Evolutionary conservation across 2,888 invertebrate genomes (phyloP).

Genomic region (Meandrusa payeni): DNA sequence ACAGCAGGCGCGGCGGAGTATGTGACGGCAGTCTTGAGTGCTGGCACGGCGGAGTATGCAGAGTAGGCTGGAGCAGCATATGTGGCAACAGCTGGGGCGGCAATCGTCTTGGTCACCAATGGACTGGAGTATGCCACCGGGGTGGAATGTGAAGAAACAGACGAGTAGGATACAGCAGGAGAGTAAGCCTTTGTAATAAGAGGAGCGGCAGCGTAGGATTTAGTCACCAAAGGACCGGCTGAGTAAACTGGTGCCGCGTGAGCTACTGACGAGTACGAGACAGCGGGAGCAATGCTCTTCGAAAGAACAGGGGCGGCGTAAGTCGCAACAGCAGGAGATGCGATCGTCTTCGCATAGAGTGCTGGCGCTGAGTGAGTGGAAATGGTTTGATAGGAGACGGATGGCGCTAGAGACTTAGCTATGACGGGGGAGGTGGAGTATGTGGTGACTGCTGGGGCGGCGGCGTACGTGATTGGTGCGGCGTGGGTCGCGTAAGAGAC

Average conservation of each 20-base stretch:
- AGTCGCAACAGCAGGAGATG: constrained; percentile 32
- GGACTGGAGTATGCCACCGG: constrained; percentile 29
- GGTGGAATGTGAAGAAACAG: constrained; percentile 24
- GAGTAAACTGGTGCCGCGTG: constrained; percentile 40
- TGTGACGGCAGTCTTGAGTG: constrained; percentile 76
- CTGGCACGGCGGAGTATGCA: constrained; percentile 77
- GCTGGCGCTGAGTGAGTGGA: constrained; percentile 57
- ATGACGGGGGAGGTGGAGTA: constrained; percentile 42
- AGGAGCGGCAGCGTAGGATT: constrained; percentile 36
- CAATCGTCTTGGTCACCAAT: constrained; percentile 17
- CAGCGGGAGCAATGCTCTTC: constrained; percentile 25
- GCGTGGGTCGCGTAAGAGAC: constrained; percentile 38
- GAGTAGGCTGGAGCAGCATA: constrained; percentile 40
- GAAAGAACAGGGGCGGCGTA: constrained; percentile 30
- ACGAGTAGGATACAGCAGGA: constrained; percentile 29
- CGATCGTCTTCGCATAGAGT: constrained; percentile 34
- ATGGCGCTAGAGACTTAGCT: constrained; percentile 49
- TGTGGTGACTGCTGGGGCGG: constrained; percentile 41
- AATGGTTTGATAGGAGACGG: constrained; percentile 43
- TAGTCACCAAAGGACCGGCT: constrained; percentile 34
- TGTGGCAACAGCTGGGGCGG: constrained; percentile 50
- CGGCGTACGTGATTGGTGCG: constrained; percentile 40
- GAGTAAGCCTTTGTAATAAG: constrained; percentile 32
- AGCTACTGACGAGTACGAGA: constrained; percentile 26
- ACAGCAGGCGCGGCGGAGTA: constrained; percentile 81